Percentiles rank a stretch among this genome's conserved stretches.
Evolutionary conservation across 2,797 vertebrate species (phyloP).

Genomic region (Picus viridis): DNA sequence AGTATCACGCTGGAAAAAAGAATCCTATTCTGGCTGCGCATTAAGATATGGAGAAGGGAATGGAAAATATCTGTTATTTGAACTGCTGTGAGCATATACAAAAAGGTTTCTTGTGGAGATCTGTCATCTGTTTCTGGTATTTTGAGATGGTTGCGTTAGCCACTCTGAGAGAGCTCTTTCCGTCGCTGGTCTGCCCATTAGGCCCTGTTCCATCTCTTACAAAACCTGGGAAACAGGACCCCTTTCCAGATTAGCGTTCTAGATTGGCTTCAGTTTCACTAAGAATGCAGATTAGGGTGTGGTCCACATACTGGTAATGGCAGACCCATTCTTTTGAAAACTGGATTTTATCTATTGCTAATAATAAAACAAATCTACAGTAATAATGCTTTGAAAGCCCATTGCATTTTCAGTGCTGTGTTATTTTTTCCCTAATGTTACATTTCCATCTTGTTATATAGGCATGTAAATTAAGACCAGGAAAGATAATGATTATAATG

Average conservation of each 20-base stretch:
- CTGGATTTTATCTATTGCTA: background rate
- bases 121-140: background rate
- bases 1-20: background rate
- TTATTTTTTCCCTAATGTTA: background rate
- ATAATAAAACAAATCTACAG: background rate
- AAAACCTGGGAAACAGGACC: background rate
- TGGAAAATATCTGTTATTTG: background rate
- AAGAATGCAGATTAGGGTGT: background rate
- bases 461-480: background rate
- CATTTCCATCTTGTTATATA: background rate
- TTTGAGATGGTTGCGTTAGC: background rate
- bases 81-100: background rate
- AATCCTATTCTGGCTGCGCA: background rate
- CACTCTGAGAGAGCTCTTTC: background rate
- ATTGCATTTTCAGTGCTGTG: background rate
- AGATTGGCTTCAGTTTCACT: background rate
- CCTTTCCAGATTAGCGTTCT: rapidly evolving
- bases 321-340: background rate
- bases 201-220: background rate
- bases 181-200: background rate
- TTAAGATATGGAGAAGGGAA: background rate
- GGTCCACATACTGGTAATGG: background rate
- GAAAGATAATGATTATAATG: background rate
- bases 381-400: background rate
- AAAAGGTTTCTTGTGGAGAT: background rate